Evolutionary conservation across 2,888 invertebrate genomes (phyloP).

Genomic region (Epiblema foenella): DNA sequence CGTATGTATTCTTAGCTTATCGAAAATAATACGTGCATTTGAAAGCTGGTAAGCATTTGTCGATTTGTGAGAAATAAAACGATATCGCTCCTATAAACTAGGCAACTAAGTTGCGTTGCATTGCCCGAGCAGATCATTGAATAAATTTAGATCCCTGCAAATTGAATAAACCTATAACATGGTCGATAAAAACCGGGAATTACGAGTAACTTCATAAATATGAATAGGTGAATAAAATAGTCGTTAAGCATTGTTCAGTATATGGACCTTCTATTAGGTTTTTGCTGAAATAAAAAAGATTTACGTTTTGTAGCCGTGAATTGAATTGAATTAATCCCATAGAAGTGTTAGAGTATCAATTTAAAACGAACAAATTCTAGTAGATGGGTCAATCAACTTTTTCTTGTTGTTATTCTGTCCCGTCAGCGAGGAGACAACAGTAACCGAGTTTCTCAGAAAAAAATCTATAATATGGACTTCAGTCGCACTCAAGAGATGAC

Average conservation of each 20-base stretch:
- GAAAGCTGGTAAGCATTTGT: conserved; percentile 27
- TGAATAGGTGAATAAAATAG: conserved; percentile 22
- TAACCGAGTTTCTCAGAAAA: too few species aligned
- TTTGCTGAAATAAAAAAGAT: neutral
- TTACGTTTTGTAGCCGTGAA: neutral
- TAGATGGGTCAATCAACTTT: too few species aligned
- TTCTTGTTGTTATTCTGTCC: too few species aligned
- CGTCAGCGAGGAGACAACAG: too few species aligned
- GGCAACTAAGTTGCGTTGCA: conserved; percentile 39
- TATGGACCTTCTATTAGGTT: neutral
- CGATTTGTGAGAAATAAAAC: conserved; percentile 7
- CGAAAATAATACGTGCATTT: neutral
- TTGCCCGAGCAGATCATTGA: conserved; percentile 2
- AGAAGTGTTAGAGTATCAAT: too few species aligned
- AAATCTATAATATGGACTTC: too few species aligned
- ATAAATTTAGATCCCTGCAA: conserved; percentile 25
- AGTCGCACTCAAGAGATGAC: too few species aligned
- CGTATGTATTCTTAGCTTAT: neutral
- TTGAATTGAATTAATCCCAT: neutral
- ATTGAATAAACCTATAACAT: conserved; percentile 31
- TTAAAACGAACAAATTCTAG: too few species aligned
- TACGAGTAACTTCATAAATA: conserved; percentile 17
- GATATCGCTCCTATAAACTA: conserved; percentile 28
- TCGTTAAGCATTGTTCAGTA: conserved; percentile 13
- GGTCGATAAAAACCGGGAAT: conserved; percentile 19